These are phyloP conservation scores for Nicator chloris DNA, from an alignment of 2,113 vertebrate species.

Conservation along the genomic window DNA sequence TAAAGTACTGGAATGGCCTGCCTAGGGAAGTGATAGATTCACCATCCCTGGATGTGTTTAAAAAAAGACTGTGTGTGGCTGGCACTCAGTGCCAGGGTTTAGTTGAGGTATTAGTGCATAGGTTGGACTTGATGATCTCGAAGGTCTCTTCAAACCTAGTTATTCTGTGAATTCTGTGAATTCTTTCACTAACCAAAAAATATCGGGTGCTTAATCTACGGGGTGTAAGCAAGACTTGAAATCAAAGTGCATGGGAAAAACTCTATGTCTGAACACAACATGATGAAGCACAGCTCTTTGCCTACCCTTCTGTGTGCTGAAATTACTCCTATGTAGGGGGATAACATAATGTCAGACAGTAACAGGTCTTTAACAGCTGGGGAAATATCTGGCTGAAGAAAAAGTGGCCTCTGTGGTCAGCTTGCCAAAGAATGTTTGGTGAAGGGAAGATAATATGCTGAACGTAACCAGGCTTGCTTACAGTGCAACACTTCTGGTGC, in stretches of 20 bases:
- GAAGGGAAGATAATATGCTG: not conserved
- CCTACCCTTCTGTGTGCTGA: not conserved
- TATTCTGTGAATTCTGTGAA: too few relatives aligned
- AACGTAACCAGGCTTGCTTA: not conserved
- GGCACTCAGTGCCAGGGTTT: too few relatives aligned
- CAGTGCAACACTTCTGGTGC: not conserved
- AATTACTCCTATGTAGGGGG: rapidly evolving
- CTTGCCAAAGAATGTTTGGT: not conserved
- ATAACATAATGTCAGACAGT: not conserved
- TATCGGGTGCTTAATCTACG: not conserved
- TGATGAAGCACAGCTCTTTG: not conserved
- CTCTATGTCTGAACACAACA: not conserved
- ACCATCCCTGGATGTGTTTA: too few relatives aligned
- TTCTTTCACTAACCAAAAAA: not conserved
- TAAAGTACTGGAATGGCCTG: too few relatives aligned
- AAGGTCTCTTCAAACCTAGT: too few relatives aligned
- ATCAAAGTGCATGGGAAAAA: not conserved
- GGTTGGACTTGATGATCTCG: too few relatives aligned
- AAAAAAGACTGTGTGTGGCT: too few relatives aligned
- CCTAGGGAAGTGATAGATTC: too few relatives aligned
- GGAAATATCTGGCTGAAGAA: not conserved
- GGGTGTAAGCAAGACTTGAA: not conserved
- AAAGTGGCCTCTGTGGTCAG: not conserved
- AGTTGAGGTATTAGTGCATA: too few relatives aligned
- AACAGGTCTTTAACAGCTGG: not conserved